A percentile compares a stretch with the other conserved stretches of the same genome.
These are phyloP conservation scores for Siphlonurus alternatus DNA, from an alignment of 2,888 invertebrate species.

Conservation along the genomic window DNA sequence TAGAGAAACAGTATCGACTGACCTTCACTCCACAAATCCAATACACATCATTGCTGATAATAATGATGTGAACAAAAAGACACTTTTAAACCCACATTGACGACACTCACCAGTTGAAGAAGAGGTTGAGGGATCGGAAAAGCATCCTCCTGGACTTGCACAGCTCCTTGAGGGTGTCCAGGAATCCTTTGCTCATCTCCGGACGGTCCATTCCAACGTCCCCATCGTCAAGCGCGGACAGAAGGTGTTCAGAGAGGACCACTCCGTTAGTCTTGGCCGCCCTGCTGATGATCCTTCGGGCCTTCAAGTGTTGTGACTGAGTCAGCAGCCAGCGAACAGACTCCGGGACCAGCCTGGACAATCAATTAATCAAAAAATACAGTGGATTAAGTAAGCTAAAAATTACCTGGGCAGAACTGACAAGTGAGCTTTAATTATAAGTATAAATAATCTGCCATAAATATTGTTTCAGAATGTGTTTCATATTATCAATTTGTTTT, in stretches of 20 bases:
- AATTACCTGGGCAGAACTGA: no score
- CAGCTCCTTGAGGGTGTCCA: slow-evolving; percentile 27
- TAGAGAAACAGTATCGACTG: no score
- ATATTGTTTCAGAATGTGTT: no score
- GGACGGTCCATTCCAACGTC: neutral
- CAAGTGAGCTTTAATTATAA: no score
- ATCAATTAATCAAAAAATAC: neutral
- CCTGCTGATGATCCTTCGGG: slow-evolving; percentile 33
- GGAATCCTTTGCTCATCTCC: neutral
- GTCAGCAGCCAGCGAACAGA: slow-evolving; percentile 47
- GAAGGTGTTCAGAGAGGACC: slow-evolving; percentile 23
- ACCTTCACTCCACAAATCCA: no score
- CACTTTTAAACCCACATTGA: no score
- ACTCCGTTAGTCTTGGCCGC: slow-evolving; percentile 39
- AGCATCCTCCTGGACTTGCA: slow-evolving; percentile 29
- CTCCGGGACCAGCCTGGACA: slow-evolving; percentile 38
- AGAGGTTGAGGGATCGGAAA: slow-evolving; percentile 28
- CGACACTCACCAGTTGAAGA: slow-evolving; percentile 31
- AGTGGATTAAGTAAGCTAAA: neutral
- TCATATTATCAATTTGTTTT: no score
- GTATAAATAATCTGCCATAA: no score
- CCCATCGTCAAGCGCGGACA: slow-evolving; percentile 12
- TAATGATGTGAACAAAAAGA: no score
- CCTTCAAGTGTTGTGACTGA: slow-evolving; percentile 33
- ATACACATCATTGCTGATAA: no score